Conservation (phyloP, 2,888 invertebrate genomes). For the Steinernema carpocapsae region DNA sequence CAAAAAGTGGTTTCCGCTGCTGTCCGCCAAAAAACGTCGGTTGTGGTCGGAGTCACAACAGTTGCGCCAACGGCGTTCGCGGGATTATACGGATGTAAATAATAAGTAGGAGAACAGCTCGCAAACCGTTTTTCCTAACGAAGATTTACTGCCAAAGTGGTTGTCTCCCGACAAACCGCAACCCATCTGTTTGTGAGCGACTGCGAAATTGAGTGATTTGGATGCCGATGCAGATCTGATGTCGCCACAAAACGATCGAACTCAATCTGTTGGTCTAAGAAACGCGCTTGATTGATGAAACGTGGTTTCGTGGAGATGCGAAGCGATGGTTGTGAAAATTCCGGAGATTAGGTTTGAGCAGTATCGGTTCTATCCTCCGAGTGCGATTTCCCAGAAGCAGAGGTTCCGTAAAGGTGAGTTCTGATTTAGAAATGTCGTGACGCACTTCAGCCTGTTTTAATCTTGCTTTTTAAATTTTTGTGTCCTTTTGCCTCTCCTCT, state of each 20-base stretch:
- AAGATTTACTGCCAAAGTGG: not conserved
- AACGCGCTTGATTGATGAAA: not conserved
- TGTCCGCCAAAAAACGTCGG: constrained; percentile 7
- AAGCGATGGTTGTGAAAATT: constrained; percentile 12
- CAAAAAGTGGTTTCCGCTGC: constrained; percentile 14
- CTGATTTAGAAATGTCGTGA: too few relatives aligned
- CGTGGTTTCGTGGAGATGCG: not conserved
- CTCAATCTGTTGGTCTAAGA: not conserved
- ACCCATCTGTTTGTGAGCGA: constrained; percentile 3
- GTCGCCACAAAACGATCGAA: not conserved
- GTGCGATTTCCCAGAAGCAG: constrained; percentile 21
- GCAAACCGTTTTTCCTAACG: constrained; percentile 9
- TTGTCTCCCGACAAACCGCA: not conserved
- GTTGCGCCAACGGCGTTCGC: constrained; percentile 28
- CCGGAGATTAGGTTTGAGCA: constrained; percentile 30
- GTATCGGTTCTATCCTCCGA: constrained; percentile 12
- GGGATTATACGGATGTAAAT: constrained; percentile 33
- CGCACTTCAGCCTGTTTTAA: not conserved
- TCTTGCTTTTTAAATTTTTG: not conserved
- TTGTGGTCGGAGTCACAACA: not conserved
- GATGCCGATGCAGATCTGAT: not conserved
- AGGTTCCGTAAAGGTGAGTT: constrained; percentile 3
- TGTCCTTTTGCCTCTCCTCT: not conserved
- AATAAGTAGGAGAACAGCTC: constrained; percentile 13
- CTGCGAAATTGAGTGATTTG: constrained; percentile 3